Evolutionary conservation across 2,888 invertebrate species (phyloP).

Genomic region (Apomyelois bistriatella): DNA sequence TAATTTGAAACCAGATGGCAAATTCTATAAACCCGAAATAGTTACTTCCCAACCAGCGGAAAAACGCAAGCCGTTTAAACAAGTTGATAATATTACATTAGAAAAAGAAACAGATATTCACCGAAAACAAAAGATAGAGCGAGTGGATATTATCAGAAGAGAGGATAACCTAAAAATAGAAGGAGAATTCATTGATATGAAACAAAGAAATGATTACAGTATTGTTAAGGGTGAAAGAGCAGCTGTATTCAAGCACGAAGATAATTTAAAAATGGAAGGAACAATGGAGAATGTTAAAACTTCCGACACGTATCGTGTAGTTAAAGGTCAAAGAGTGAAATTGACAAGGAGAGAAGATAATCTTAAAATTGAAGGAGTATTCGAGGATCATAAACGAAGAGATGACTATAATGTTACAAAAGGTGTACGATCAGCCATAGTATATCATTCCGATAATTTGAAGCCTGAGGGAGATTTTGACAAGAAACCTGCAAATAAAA

Average conservation of each 20-base stretch:
- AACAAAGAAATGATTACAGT: conserved; percentile 77
- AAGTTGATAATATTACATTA: conserved; percentile 81
- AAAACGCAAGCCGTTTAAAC: conserved; percentile 76
- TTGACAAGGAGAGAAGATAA: conserved; percentile 77
- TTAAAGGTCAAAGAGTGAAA: conserved; percentile 78
- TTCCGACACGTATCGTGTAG: conserved; percentile 76
- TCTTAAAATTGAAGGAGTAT: conserved; percentile 83
- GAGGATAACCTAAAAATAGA: conserved; percentile 83
- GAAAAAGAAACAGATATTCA: conserved; percentile 59
- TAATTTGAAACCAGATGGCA: conserved; percentile 81
- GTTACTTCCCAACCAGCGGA: conserved; percentile 76
- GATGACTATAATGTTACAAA: conserved; percentile 80
- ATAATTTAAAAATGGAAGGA: conserved; percentile 83
- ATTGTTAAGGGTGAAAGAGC: conserved; percentile 72
- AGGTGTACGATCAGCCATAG: conserved; percentile 78
- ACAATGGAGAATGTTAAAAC: conserved; percentile 76
- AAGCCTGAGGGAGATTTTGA: conserved; percentile 79
- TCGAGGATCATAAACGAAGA: conserved; percentile 75
- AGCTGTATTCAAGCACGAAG: conserved; percentile 78
- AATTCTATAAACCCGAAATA: conserved; percentile 75
- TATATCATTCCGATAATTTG: conserved; percentile 74
- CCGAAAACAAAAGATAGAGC: conserved; percentile 71
- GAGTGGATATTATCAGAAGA: conserved; percentile 79
- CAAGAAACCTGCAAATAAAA: conserved; percentile 34
- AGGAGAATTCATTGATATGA: conserved; percentile 80